Conservation (phyloP, 2,888 invertebrate genomes). For the Theretra japonica region DNA sequence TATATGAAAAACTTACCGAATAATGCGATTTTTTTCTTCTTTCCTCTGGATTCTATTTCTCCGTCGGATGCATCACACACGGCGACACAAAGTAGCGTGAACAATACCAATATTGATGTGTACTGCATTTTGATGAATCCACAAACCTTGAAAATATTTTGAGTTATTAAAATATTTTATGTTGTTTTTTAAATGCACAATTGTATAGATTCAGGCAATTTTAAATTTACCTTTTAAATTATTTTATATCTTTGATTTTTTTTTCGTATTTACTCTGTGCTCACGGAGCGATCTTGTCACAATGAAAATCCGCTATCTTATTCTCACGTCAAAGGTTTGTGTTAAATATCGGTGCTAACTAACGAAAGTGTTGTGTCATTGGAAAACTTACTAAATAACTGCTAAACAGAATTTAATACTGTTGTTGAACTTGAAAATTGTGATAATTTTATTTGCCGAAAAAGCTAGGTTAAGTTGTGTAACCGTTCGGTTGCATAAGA, state of each 20-base stretch:
- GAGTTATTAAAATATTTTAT: neutral
- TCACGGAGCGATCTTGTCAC: constrained; percentile 43
- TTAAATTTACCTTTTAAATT: neutral
- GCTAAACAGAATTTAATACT: constrained; percentile 53
- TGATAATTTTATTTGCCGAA: constrained; percentile 40
- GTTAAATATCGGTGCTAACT: constrained; percentile 32
- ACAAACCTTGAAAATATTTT: neutral
- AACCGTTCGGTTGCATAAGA: neutral
- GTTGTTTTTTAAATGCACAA: too few species aligned
- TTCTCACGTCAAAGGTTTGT: constrained; percentile 36
- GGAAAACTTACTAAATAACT: constrained; percentile 39
- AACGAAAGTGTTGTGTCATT: constrained; percentile 50
- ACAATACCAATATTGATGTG: constrained; percentile 44
- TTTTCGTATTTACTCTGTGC: constrained; percentile 27
- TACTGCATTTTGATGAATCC: constrained; percentile 45
- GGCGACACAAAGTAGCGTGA: constrained; percentile 43
- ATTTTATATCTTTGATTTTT: constrained; percentile 7
- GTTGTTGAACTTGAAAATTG: constrained; percentile 57
- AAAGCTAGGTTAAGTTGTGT: neutral
- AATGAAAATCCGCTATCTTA: constrained; percentile 41
- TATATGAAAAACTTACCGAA: constrained; percentile 61
- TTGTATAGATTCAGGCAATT: neutral
- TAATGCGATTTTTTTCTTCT: constrained; percentile 74
- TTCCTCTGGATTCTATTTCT: constrained; percentile 65
- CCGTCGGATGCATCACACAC: constrained; percentile 49